These are phyloP conservation scores for Amblyopsis rosae DNA, from an alignment of 2,113 vertebrate species.

Conservation along the genomic window DNA sequence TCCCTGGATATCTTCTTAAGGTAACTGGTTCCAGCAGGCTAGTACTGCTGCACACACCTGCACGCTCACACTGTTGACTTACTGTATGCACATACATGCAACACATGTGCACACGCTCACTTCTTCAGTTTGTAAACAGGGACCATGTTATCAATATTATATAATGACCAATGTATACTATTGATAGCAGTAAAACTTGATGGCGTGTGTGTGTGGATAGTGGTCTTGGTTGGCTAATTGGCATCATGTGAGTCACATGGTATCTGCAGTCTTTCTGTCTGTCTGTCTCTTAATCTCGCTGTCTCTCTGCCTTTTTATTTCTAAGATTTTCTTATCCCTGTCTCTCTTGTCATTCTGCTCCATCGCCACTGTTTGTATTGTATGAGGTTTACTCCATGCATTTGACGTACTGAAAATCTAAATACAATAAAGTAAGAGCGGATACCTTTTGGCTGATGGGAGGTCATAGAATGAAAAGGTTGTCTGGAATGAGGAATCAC, in stretches of 20 bases:
- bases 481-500: background rate
- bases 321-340: background rate
- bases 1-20: constrained; percentile 97
- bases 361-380: too few relatives aligned
- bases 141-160: too few relatives aligned
- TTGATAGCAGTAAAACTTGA: constrained; percentile 36
- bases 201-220: constrained; percentile 21
- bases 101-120: background rate
- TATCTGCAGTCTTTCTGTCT: too few relatives aligned
- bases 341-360: background rate
- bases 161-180: constrained; percentile 6
- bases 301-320: constrained; percentile 24
- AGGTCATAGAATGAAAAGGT: too few relatives aligned
- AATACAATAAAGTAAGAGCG: too few relatives aligned
- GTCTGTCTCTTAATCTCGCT: constrained; percentile 32
- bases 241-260: constrained; percentile 72
- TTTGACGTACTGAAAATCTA: too few relatives aligned
- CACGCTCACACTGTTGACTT: background rate
- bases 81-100: background rate
- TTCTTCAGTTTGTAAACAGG: too few relatives aligned
- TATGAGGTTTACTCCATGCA: too few relatives aligned
- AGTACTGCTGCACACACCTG: background rate
- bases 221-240: constrained; percentile 79
- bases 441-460: too few relatives aligned
- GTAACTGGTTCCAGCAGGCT: constrained; percentile 67